Evolutionary conservation across 2,888 invertebrate species (phyloP).

Genomic region (Galerucella pusilla): DNA sequence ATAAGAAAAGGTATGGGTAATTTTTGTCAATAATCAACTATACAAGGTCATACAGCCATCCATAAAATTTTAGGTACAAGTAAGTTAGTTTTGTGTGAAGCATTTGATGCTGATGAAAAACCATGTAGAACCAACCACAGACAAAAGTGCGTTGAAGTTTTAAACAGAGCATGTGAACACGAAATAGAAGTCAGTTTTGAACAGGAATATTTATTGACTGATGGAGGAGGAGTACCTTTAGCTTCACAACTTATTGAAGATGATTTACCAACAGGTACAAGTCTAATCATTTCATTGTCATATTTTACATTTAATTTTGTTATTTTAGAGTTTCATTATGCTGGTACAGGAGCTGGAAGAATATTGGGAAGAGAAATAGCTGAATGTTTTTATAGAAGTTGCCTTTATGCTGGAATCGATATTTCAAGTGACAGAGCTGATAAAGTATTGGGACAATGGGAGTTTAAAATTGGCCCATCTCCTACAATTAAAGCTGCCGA

Average conservation of each 20-base stretch:
- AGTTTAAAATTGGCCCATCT: constrained; percentile 74
- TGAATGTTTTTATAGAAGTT: constrained; percentile 82
- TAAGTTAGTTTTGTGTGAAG: constrained; percentile 81
- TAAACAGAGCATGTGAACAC: constrained; percentile 71
- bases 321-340: constrained; percentile 77
- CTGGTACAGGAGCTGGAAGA: constrained; percentile 82
- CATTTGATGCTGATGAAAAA: constrained; percentile 74
- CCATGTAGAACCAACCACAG: constrained; percentile 70
- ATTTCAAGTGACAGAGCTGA: constrained; percentile 85
- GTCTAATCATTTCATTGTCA: too few species aligned
- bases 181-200: constrained; percentile 82
- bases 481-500: constrained; percentile 71
- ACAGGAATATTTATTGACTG: constrained; percentile 73
- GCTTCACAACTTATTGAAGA: constrained; percentile 79
- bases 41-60: too few species aligned
- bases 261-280: constrained; percentile 53
- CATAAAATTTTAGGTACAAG: constrained; percentile 11
- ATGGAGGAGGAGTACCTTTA: constrained; percentile 72
- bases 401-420: constrained; percentile 82
- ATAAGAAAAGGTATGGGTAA: constrained; percentile 74
- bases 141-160: constrained; percentile 65
- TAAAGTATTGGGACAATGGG: constrained; percentile 84
- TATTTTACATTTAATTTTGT: too few species aligned
- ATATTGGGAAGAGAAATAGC: constrained; percentile 84
- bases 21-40: too few species aligned